Evolutionary conservation across 2,797 vertebrate species (phyloP), one percentile per base, ranked within the genome.

Genomic region (Benthosema pterotum): DNA sequence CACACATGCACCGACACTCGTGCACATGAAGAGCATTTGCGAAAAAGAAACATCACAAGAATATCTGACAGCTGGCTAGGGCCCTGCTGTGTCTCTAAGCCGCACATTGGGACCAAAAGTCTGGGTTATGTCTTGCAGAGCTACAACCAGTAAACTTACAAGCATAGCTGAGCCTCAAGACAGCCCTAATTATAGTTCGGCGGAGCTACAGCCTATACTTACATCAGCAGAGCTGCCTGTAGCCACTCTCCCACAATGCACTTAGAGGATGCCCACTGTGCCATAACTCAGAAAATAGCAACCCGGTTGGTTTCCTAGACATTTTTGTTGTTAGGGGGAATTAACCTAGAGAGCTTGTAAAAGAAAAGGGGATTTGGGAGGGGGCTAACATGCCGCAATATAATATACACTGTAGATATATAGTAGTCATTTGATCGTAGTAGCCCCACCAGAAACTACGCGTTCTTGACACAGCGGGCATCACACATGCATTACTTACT

Each of bases 181-280:
- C 78, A 11, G 47, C 49, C 71, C 68, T 83, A 87, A 89, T 89
- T 88, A 87, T 74, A 89, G 83, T 42, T 63, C 11, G 11, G 57
- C 11, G 63, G 46, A 68, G 64, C 74, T 25, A n/a, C 22, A 84
- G 74, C 69, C 83, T 86, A 79, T 84, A 86, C 78, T 87, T 87
- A 83, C 55, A 80, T 57, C 71, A 57, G 69, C 73, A 64, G 63
- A 57, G 68, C 72, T 14, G 65, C 71, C 62, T 52, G 18, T 1
- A 49, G 62, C 8, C 60, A 58, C 73, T 65, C 65, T 52, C 28
- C 51, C 75, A 67, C 55, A 59, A 5, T 68, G 54, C 68, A 81
- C 59, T 71, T 77, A 72, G 5, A 0, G 70, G 68, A 74, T 61
- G 70, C 68, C 69, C 72, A 72, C 54, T 70, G 60, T 58, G 63